Conservation (phyloP, 2,113 vertebrate species). For the Furnarius figulus region DNA sequence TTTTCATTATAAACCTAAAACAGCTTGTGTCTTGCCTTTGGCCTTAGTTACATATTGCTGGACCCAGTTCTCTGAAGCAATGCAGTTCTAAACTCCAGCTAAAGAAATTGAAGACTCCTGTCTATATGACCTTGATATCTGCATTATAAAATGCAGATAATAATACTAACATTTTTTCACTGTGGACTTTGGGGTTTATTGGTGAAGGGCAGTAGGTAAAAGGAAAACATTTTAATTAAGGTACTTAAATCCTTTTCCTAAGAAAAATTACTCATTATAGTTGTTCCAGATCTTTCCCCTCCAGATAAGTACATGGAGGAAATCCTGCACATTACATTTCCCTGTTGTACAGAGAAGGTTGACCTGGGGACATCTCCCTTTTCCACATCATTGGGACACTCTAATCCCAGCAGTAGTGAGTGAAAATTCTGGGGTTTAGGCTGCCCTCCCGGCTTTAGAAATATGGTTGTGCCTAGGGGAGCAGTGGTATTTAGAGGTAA, state of each 20-base stretch:
- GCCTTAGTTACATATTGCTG: not conserved
- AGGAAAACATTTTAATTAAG: not conserved
- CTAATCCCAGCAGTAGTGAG: not conserved
- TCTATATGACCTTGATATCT: not conserved
- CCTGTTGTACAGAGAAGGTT: not conserved
- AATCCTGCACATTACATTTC: not conserved
- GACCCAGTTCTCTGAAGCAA: not conserved
- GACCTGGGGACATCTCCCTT: not conserved
- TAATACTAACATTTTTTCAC: not conserved
- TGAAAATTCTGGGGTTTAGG: not conserved
- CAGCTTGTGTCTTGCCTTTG: slow-evolving; percentile 27
- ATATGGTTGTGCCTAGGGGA: not conserved
- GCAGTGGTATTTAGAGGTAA: too few relatives aligned
- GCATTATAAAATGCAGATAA: not conserved
- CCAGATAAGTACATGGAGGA: not conserved
- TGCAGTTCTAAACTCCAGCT: not conserved
- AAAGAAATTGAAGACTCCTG: not conserved
- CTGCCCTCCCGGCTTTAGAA: not conserved
- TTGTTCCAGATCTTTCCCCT: not conserved
- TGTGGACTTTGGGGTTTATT: not conserved
- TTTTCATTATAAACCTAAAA: not conserved
- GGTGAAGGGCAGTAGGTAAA: not conserved
- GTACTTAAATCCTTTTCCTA: not conserved
- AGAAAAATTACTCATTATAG: not conserved
- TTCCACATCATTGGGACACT: not conserved